Percentiles rank a stretch among this genome's conserved stretches.
Conservation (phyloP, 2,797 vertebrate genomes). For the Phataginus tricuspis region DNA sequence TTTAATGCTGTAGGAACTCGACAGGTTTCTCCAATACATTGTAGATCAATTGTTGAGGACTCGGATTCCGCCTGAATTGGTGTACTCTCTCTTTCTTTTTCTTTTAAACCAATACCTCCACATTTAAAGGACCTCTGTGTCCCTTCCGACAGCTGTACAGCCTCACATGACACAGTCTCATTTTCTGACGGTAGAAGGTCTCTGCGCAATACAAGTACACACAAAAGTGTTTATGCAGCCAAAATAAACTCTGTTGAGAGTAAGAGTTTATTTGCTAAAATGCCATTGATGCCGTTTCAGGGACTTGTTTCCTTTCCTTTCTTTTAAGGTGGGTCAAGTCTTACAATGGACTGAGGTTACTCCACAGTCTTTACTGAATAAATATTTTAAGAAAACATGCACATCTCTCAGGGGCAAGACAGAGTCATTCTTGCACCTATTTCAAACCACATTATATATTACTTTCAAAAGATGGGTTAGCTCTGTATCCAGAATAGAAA, state of each 20-base stretch:
- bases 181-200: slow-evolving; percentile 83
- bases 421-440: slow-evolving; percentile 80
- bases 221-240: slow-evolving; percentile 87
- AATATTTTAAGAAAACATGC: slow-evolving; percentile 85
- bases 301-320: slow-evolving; percentile 82
- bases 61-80: neutral
- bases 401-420: slow-evolving; percentile 77
- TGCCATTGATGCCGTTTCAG: slow-evolving; percentile 84
- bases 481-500: slow-evolving; percentile 68
- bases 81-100: neutral
- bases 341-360: slow-evolving; percentile 81
- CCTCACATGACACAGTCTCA: slow-evolving; percentile 86
- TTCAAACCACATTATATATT: slow-evolving; percentile 74
- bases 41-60: slow-evolving; percentile 19
- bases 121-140: slow-evolving; percentile 82
- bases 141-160: slow-evolving; percentile 86
- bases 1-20: neutral
- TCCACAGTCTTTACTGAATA: slow-evolving; percentile 81
- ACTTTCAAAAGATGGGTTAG: slow-evolving; percentile 63
- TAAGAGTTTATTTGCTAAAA: slow-evolving; percentile 87
- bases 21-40: slow-evolving; percentile 48
- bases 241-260: slow-evolving; percentile 87
- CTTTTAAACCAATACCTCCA: slow-evolving; percentile 31
- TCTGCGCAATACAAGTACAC: slow-evolving; percentile 82
- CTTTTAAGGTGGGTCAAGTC: slow-evolving; percentile 79